A percentile compares a stretch with the other conserved stretches of the same genome.
Evolutionary conservation across 2,113 vertebrate genomes (phyloP).

Genomic region (Centropristis striata): DNA sequence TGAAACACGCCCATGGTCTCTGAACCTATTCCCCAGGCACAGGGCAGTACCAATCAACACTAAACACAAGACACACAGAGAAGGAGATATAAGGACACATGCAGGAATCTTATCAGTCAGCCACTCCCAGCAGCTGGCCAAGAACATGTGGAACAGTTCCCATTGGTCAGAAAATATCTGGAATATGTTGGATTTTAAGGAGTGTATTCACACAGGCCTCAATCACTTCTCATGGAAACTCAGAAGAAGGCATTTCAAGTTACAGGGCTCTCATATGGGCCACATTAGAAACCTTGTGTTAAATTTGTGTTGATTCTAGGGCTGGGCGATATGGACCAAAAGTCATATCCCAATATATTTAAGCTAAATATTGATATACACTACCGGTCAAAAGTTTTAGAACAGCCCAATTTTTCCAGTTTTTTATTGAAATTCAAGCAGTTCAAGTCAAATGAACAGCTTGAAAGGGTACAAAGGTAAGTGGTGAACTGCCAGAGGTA

Average conservation of each 20-base stretch:
- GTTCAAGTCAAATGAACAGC: too few species aligned
- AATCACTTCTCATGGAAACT: not conserved
- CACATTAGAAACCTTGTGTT: not conserved
- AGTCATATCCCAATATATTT: too few species aligned
- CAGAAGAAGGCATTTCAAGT: not conserved
- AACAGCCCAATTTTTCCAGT: too few species aligned
- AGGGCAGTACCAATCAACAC: constrained; percentile 35
- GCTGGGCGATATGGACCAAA: too few species aligned
- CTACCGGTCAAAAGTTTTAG: too few species aligned
- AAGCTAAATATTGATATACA: too few species aligned
- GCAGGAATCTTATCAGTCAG: constrained; percentile 55
- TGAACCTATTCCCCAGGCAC: constrained; percentile 41
- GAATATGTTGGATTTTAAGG: not conserved
- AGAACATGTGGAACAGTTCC: not conserved
- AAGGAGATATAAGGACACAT: constrained; percentile 16
- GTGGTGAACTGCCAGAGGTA: too few species aligned
- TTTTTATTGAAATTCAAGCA: too few species aligned
- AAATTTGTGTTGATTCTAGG: not conserved
- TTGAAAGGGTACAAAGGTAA: too few species aligned
- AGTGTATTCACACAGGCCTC: not conserved
- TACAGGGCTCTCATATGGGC: not conserved
- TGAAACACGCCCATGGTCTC: constrained; percentile 31
- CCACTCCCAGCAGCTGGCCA: constrained; percentile 47
- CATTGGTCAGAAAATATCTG: constrained; percentile 26
- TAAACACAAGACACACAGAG: constrained; percentile 11